Conservation (phyloP, 53 echinoderm and acorn worm species). For the Echinometra lucunter region DNA sequence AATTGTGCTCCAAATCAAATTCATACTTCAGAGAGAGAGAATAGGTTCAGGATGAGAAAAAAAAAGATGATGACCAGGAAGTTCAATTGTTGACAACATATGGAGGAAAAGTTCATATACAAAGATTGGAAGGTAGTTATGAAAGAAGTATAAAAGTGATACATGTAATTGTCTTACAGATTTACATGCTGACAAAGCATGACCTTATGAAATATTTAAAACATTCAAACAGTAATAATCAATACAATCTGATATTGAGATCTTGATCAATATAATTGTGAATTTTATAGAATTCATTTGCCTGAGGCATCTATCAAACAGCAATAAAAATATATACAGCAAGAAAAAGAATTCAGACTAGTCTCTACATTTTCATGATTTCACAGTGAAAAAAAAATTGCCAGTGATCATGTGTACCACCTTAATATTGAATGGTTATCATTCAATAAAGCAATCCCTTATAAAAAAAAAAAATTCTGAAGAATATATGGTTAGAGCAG, state of each 20-base stretch:
- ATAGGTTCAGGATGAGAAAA: neutral
- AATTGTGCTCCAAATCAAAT: neutral
- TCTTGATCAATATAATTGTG: neutral
- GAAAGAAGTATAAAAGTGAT: neutral
- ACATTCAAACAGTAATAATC: neutral
- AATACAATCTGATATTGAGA: neutral
- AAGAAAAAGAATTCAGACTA: neutral
- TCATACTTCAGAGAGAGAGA: neutral
- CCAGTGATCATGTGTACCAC: neutral
- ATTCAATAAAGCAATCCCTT: neutral
- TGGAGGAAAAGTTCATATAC: neutral
- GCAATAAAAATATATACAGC: neutral
- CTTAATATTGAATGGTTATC: neutral
- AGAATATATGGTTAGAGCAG: neutral
- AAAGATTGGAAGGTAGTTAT: neutral
- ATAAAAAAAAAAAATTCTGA: neutral
- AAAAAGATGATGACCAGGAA: neutral
- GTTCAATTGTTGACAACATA: neutral
- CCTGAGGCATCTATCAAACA: neutral
- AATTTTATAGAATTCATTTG: neutral
- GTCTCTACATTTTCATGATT: neutral
- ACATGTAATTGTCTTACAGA: neutral
- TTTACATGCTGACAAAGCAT: neutral
- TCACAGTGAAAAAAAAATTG: neutral
- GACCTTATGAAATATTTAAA: neutral